Conservation (phyloP, 2,797 vertebrate species). For the Enteromius anoplus region DNA sequence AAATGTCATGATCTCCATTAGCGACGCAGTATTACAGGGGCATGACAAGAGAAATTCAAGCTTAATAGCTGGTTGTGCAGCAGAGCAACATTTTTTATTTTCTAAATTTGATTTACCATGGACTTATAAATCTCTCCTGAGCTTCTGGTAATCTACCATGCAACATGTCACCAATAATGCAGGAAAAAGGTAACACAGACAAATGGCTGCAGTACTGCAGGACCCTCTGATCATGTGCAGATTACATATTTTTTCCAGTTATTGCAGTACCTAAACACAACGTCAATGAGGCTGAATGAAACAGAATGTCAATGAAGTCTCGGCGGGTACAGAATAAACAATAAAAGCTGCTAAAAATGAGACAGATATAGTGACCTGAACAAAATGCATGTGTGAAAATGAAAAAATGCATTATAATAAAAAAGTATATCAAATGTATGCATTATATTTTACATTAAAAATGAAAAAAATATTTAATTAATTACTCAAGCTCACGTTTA, state of each 20-base stretch:
- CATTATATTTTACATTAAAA: neutral
- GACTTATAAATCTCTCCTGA: neutral
- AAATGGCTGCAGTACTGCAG: neutral
- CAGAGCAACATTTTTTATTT: slow-evolving; percentile 14
- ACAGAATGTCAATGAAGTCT: neutral
- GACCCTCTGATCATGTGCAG: neutral
- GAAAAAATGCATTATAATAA: neutral
- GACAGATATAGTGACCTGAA: neutral
- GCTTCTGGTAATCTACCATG: slow-evolving; percentile 13
- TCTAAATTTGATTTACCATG: slow-evolving; percentile 8
- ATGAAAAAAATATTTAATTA: no score
- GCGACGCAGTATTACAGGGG: slow-evolving; percentile 50
- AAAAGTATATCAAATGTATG: neutral
- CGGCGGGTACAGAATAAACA: neutral
- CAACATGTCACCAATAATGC: neutral
- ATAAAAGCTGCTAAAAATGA: neutral
- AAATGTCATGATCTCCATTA: slow-evolving; percentile 63
- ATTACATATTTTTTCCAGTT: neutral
- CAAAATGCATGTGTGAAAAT: neutral
- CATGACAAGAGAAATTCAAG: slow-evolving; percentile 28
- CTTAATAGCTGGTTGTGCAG: slow-evolving; percentile 30
- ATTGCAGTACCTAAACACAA: neutral
- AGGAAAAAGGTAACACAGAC: neutral
- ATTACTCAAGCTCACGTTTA: no score
- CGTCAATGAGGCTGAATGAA: neutral